phyloP scores from a whole-genome alignment of 2,888 invertebrate species.

The Coleophora flavipennella region DNA sequence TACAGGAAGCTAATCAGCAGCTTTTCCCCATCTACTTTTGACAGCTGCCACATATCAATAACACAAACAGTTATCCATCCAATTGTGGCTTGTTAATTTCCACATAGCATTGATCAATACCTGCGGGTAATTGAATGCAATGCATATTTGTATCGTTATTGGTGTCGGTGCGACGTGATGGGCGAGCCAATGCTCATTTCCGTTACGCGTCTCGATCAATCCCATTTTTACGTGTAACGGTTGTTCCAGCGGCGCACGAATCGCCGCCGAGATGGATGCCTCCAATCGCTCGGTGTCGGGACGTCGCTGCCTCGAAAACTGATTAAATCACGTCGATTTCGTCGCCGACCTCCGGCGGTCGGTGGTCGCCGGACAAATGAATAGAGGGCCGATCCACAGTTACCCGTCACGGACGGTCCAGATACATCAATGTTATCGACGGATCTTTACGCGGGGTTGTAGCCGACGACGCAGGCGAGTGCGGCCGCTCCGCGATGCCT shows the following conservation, averaged over 20 bases:
- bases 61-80: conserved; percentile 24
- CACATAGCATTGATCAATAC: conserved; percentile 36
- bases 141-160: conserved; percentile 56
- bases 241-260: conserved; percentile 60
- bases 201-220: conserved; percentile 61
- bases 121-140: conserved; percentile 52
- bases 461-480: neutral
- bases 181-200: conserved; percentile 60
- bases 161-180: conserved; percentile 59
- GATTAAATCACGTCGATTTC: conserved; percentile 68
- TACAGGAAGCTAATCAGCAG: conserved; percentile 16
- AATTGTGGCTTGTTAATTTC: conserved; percentile 38
- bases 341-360: conserved; percentile 29
- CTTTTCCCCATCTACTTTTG: conserved; percentile 16
- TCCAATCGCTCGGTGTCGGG: conserved; percentile 61
- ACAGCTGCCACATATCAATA: conserved; percentile 27
- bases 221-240: conserved; percentile 62
- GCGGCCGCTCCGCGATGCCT: neutral
- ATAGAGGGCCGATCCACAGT: conserved; percentile 47
- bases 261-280: conserved; percentile 57
- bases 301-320: conserved; percentile 52
- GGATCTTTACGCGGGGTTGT: conserved; percentile 27
- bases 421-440: conserved; percentile 36
- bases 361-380: conserved; percentile 41
- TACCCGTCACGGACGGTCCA: conserved; percentile 54